These are phyloP conservation scores for Temnothorax ravouxi DNA, from an alignment of 2,888 invertebrate species.

Conservation along the genomic window DNA sequence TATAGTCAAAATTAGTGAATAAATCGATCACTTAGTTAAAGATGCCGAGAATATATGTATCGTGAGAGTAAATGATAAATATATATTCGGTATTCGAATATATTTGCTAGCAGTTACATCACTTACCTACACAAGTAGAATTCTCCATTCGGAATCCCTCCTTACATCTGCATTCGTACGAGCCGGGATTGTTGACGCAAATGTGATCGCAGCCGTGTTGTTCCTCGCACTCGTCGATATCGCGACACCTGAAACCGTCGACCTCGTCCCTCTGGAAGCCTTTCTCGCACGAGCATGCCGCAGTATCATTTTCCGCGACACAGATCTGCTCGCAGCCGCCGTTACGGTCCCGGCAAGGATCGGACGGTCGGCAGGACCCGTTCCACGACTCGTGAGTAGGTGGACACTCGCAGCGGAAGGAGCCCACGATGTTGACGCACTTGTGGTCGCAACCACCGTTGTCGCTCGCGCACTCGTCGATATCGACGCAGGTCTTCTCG, in stretches of 20 bases:
- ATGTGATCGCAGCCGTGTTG: constrained; percentile 86
- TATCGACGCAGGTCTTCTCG: constrained; percentile 84
- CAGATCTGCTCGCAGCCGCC: constrained; percentile 87
- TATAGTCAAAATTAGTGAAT: background rate
- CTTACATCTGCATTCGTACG: constrained; percentile 84
- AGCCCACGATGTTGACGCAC: constrained; percentile 87
- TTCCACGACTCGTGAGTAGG: constrained; percentile 79
- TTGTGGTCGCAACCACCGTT: constrained; percentile 84
- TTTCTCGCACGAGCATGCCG: constrained; percentile 79
- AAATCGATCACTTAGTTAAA: background rate
- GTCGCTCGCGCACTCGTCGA: constrained; percentile 85
- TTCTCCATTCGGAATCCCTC: constrained; percentile 78
- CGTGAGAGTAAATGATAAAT: background rate
- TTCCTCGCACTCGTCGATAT: constrained; percentile 85
- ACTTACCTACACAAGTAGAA: constrained; percentile 78
- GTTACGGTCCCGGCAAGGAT: constrained; percentile 80
- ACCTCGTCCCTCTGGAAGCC: constrained; percentile 85
- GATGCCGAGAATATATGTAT: background rate
- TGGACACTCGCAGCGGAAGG: constrained; percentile 86
- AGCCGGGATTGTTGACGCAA: constrained; percentile 86
- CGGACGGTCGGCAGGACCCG: constrained; percentile 70
- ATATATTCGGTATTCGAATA: background rate
- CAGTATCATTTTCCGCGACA: constrained; percentile 65
- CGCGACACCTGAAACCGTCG: constrained; percentile 82
- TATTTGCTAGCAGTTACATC: background rate